Evolutionary conservation across 2,888 invertebrate genomes (phyloP), one percentile per base, ranked within the genome.

Genomic region (Drosophila neotestacea): DNA sequence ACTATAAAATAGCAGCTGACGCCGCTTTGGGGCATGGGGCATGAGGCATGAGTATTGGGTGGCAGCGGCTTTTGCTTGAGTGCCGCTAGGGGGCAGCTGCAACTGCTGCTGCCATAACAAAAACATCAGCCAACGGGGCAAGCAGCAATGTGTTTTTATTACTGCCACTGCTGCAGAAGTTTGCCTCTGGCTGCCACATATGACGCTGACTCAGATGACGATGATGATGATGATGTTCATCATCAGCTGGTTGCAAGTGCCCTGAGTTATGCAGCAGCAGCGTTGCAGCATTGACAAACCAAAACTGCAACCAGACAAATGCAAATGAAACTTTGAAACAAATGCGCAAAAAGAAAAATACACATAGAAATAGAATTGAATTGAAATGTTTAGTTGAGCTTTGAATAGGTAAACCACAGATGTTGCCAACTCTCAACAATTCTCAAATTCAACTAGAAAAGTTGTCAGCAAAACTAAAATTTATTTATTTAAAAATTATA

Each of bases 1-100:
- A 55, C 55, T 52, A 70, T 65, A 61, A 72, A 60, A 51, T 52
- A 70, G 72, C 83, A 83, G 84, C 85, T 86, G 86, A 77, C 79
- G 79, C 56, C 56, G 77, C 84, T 68, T 61, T 46, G 67, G 62
- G 69, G 70, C 72, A 58, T 42, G 22, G 32, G 32, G 32, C 32
- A 32, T 0, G 6, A 2, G 22, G 56, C 30, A 6, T 28, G 13
- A 41, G 38, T 42, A 32, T 27, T 47, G 55, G 46, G 44, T 30
- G 55, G 54, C 36, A 13, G 38, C 61, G 60, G 67, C 78, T 77
- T 73, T 74, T 67, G 70, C 70, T 79, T 52, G 65, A 71, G 65
- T 70, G 80, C 71, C 70, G 61, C 59, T 62, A 5, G 44, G 78
- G 71, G 70, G 50, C 68, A 61, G 52, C 36, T 51, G 56, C 51